These are phyloP conservation scores for Cheilosia vulpina DNA, from an alignment of 2,888 invertebrate genomes.

Conservation along the genomic window DNA sequence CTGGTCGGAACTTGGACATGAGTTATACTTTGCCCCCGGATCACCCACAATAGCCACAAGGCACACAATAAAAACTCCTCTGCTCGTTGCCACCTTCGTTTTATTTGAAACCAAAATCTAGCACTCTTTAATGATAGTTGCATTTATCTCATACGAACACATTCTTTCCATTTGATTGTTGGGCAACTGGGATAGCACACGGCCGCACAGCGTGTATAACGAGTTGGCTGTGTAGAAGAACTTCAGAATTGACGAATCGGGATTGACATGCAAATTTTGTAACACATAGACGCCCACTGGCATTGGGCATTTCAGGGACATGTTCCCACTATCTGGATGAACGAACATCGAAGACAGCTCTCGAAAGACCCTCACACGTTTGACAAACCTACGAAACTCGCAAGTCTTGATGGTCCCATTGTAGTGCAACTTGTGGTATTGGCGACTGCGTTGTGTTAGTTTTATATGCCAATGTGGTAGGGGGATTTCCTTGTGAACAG, in stretches of 20 bases:
- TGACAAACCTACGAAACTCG: slow-evolving; percentile 78
- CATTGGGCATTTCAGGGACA: slow-evolving; percentile 79
- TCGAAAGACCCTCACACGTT: slow-evolving; percentile 78
- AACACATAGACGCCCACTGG: slow-evolving; percentile 77
- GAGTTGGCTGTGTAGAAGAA: slow-evolving; percentile 79
- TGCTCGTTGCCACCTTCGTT: neutral
- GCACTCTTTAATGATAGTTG: slow-evolving; percentile 78
- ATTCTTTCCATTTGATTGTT: slow-evolving; percentile 73
- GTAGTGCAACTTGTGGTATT: slow-evolving; percentile 76
- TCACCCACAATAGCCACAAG: neutral
- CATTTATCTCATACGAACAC: slow-evolving; percentile 78
- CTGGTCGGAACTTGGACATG: no score
- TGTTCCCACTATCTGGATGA: slow-evolving; percentile 77
- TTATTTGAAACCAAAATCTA: slow-evolving; percentile 57
- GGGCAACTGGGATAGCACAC: slow-evolving; percentile 75
- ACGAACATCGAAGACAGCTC: slow-evolving; percentile 77
- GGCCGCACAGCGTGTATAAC: slow-evolving; percentile 77
- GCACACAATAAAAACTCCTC: neutral
- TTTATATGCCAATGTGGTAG: slow-evolving; percentile 78
- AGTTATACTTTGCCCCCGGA: neutral
- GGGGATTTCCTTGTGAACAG: slow-evolving; percentile 74
- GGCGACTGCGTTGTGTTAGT: slow-evolving; percentile 73
- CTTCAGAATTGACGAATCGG: slow-evolving; percentile 78
- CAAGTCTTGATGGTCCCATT: slow-evolving; percentile 78
- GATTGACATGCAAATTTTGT: slow-evolving; percentile 78